Percentiles rank a stretch among this genome's conserved stretches.
Conservation (phyloP, 2,797 vertebrate genomes). For the Sebastes goodei region DNA sequence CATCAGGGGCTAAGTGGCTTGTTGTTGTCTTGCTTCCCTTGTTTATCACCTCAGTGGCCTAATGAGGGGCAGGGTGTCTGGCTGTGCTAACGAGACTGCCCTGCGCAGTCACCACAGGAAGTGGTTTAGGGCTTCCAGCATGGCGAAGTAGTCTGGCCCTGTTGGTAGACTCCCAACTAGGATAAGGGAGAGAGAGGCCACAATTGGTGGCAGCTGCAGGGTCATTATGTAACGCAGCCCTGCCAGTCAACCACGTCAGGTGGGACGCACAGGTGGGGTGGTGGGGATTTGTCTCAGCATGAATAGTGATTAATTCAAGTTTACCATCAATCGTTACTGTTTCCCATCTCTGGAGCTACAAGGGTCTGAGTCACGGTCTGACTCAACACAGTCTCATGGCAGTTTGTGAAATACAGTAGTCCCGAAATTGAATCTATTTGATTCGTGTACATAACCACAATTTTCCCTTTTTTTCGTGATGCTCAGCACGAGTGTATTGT, state of each 20-base stretch:
- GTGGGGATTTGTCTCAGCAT: background rate
- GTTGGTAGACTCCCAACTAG: slow-evolving; percentile 51
- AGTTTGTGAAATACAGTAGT: too few species aligned
- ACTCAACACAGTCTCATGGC: background rate
- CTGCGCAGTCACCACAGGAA: slow-evolving; percentile 72
- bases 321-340: slow-evolving; percentile 14
- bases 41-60: slow-evolving; percentile 69
- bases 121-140: slow-evolving; percentile 62
- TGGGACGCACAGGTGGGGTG: background rate
- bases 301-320: slow-evolving; percentile 17
- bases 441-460: too few species aligned
- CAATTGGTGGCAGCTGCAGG: slow-evolving; percentile 59
- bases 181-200: slow-evolving; percentile 50
- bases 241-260: slow-evolving; percentile 14
- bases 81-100: slow-evolving; percentile 59
- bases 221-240: slow-evolving; percentile 50
- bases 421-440: too few species aligned
- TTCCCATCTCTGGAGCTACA: slow-evolving; percentile 1
- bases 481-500: too few species aligned
- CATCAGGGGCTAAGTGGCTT: slow-evolving; percentile 47
- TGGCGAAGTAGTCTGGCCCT: slow-evolving; percentile 42
- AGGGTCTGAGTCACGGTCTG: slow-evolving; percentile 36
- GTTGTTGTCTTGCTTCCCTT: slow-evolving; percentile 71
- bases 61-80: slow-evolving; percentile 74
- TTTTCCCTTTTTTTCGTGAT: too few species aligned